Evolutionary conservation across 2,797 vertebrate genomes (phyloP).

Genomic region (Leucoraja ocellata): DNA sequence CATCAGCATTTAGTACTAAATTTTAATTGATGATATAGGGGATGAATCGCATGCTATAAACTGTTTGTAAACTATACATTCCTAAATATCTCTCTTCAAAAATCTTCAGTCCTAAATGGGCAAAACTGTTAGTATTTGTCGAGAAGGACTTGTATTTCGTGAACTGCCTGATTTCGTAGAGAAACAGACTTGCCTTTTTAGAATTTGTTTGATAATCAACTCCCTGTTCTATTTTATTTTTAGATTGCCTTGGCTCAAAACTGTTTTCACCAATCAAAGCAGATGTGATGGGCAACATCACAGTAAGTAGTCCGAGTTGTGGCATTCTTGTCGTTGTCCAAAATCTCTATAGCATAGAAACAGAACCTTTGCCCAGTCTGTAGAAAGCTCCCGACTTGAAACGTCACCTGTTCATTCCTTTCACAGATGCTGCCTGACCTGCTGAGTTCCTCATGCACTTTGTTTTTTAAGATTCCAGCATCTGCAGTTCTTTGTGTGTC

Average conservation of each 20-base stretch:
- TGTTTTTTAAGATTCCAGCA: too few species aligned
- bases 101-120: not conserved
- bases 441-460: too few species aligned
- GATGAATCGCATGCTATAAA: not conserved
- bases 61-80: not conserved
- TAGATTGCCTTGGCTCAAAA: conserved; percentile 86
- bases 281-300: conserved; percentile 81
- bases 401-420: too few species aligned
- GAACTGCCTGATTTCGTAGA: not conserved
- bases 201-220: not conserved
- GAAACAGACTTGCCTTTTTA: not conserved
- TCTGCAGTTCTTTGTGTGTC: too few species aligned
- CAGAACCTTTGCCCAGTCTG: too few species aligned
- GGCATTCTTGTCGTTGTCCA: not conserved
- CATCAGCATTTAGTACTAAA: not conserved
- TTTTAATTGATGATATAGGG: not conserved
- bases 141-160: not conserved
- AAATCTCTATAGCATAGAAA: too few species aligned
- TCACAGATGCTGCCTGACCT: too few species aligned
- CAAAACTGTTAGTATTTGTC: not conserved
- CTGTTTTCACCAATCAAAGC: conserved; percentile 86
- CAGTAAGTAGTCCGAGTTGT: conserved; percentile 54
- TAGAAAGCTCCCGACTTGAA: too few species aligned
- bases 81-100: not conserved
- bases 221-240: not conserved